Evolutionary conservation across 2,113 vertebrate species (phyloP), one percentile per base, ranked within the genome.

Genomic region (Coracopsis vasa): DNA sequence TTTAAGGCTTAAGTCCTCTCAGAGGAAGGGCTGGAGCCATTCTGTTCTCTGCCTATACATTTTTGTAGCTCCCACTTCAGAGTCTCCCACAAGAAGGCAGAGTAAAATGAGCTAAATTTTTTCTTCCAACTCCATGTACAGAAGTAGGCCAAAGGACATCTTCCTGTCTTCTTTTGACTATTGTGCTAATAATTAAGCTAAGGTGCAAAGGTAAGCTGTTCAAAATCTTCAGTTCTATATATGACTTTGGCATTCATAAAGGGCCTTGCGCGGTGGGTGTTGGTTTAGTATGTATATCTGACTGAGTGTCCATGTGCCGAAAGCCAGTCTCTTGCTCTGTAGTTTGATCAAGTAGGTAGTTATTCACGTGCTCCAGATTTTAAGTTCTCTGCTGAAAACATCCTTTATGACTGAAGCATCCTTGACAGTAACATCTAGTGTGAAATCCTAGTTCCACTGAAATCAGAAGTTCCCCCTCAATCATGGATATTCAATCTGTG

Each of bases 111-210:
- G 5, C n/a, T 53, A 31, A 51, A 10, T 2, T 53, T 88, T 74
- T 70, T 81, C 20, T 44, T 71, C 17, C 21, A 58, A 12, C 27
- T 73, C 15, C 44, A 73, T 75, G 11, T 3, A 53, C 25, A 50
- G 5, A 66, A 73, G 13, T 17, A 71, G 20, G 11, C 41, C 29
- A 79, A 74, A 61, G 4, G n/a, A 28, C 4, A 28, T 39, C 3
- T 74, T 84, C 27, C 5, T 35, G 2, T 72, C 51, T 60, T 70
- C 64, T 23, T 81, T 13, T 84, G 27, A 11, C 24, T 82, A 5
- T 17, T 0, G 0, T 13, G 37, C n/a, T n/a, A n/a, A n/a, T n/a
- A n/a, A n/a, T 54, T 42, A 39, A 74, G 25, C 21, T 53, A 58
- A 56, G 37, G 42, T 33, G 53, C 20, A 67, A 77, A 29, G 11